Percentiles rank a stretch among this genome's conserved stretches.
These are phyloP conservation scores for Cygnus buccinator DNA, from an alignment of 2,113 vertebrate genomes.

Conservation along the genomic window DNA sequence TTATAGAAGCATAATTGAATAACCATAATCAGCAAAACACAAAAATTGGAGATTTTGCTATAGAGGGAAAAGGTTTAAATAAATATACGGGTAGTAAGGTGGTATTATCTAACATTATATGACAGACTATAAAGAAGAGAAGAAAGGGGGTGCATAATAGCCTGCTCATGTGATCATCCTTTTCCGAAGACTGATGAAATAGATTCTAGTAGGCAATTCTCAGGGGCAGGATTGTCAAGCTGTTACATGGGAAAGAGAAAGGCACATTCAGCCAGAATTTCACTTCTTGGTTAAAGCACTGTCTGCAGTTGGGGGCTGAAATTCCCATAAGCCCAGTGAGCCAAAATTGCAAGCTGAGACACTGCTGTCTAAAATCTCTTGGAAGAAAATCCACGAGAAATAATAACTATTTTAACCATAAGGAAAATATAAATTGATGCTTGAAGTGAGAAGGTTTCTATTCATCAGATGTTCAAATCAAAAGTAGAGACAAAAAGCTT, in stretches of 20 bases:
- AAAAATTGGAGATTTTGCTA: neutral
- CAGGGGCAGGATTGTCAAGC: neutral
- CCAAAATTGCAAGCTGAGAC: neutral
- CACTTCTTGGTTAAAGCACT: neutral
- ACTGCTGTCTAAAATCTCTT: neutral
- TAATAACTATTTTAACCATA: neutral
- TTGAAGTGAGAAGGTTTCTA: neutral
- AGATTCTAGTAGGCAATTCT: neutral
- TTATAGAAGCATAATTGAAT: neutral
- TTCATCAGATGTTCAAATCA: neutral
- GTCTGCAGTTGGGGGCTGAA: neutral
- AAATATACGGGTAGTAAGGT: neutral
- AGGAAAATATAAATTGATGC: neutral
- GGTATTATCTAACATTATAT: neutral
- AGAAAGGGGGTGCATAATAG: neutral
- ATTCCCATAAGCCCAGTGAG: neutral
- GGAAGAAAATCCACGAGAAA: neutral
- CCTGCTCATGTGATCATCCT: neutral
- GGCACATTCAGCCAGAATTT: neutral
- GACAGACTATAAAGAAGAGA: neutral
- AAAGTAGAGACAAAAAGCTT: neutral
- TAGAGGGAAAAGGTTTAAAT: neutral
- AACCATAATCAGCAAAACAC: neutral
- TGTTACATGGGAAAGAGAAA: neutral
- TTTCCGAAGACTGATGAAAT: neutral